Evolutionary conservation across 2,797 vertebrate genomes (phyloP).

Genomic region (Darevskia mixta): DNA sequence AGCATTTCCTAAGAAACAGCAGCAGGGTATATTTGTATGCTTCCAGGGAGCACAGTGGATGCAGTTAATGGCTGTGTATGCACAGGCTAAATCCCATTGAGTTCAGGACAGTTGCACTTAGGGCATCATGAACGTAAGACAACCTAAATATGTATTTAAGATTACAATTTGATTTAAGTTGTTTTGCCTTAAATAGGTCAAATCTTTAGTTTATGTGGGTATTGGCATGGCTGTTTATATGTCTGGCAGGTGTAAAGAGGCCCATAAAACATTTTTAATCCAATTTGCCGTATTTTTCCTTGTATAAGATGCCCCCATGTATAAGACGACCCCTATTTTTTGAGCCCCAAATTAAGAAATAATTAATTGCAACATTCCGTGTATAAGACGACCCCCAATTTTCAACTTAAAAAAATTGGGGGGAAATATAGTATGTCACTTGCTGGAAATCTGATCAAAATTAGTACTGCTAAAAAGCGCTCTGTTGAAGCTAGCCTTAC

Average conservation of each 20-base stretch:
- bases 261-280: not conserved
- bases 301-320: no score
- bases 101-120: not conserved
- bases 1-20: no score
- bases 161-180: not conserved
- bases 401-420: no score
- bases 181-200: not conserved
- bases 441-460: not conserved
- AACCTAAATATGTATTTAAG: not conserved
- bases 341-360: no score
- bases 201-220: not conserved
- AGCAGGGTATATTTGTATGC: no score
- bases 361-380: no score
- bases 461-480: not conserved
- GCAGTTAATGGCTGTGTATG: not conserved
- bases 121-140: not conserved
- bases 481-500: not conserved
- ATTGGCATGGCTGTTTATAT: not conserved
- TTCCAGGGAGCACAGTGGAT: not conserved
- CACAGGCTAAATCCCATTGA: not conserved
- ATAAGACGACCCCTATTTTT: no score
- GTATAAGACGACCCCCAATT: no score
- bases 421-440: not conserved
- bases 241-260: not conserved
- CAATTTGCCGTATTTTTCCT: no score